Base-by-base conservation (phyloP, 2,888 invertebrate genomes). In the Ophonus ardosiacus region DNA sequence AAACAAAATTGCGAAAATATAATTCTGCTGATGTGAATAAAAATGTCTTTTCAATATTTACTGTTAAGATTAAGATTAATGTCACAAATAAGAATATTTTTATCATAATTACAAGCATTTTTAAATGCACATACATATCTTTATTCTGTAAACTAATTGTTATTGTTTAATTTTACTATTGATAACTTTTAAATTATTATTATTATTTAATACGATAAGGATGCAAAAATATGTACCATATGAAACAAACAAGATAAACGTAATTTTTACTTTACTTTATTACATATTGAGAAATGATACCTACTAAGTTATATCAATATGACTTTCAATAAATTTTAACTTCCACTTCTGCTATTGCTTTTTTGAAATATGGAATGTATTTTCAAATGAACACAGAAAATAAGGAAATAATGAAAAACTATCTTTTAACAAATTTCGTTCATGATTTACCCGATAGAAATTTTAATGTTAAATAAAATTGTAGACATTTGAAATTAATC, bases 1-100 rank as follows among this genome's bases (percentile, higher is more conserved):
- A 68, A 68, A 68, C 68, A 68, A 68, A 68, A 15, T 68, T 68
- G 68, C 38, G 38, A 68, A 68, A 68, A 63, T 63, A 31, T 68
- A 38, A 68, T 68, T 15, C 3, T 38, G 6, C 21, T 15, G 15
- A 68, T 38, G 68, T 68, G 68, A 68, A 68, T 13, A 68, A 68
- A 68, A 68, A 68, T n/a, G 6, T 38, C 5, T 31, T 68, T 68
- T 68, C 38, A 13, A 4, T 65, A 65, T 65, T 59, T n/a, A 63
- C 0, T 63, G 5, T 24, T 24, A 13, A 8, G 21, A 31, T 31
- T 31, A 31, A 24, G 3, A 24, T 24, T 24, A 24, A 24, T 2
- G 15, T 59, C 21, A 63, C 13, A 18, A 63, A 68, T 38, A 68
- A 15, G 6, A 24, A 31, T 68, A 68, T 68, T 31, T 68, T 38